Conservation (phyloP, 2,888 invertebrate species). For the Acrocera orbiculus region DNA sequence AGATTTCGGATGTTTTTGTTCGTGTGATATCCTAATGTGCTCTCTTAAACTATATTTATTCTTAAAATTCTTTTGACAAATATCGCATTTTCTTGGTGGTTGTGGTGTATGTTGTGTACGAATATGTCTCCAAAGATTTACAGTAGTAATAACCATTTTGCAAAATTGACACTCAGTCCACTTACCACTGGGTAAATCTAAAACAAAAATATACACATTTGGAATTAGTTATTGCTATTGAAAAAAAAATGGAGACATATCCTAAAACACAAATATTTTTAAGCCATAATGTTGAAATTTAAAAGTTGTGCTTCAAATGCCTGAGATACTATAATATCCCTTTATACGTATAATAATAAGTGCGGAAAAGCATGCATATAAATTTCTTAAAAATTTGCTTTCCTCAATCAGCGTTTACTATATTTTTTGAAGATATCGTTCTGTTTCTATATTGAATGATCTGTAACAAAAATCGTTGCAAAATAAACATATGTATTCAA, state of each 20-base stretch:
- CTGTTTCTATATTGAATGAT: too few species aligned
- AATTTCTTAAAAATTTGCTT: too few species aligned
- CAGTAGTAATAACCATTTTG: constrained; percentile 33
- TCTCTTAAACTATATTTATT: constrained; percentile 32
- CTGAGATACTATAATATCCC: too few species aligned
- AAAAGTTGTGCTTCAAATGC: too few species aligned
- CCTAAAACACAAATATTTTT: constrained; percentile 10
- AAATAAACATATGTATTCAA: too few species aligned
- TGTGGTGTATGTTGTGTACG: constrained; percentile 33
- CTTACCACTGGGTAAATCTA: constrained; percentile 32
- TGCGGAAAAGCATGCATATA: too few species aligned
- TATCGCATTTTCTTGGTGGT: constrained; percentile 30
- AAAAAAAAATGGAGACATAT: constrained; percentile 29
- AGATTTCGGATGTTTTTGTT: constrained; percentile 22
- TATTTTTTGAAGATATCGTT: too few species aligned
- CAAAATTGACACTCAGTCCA: constrained; percentile 34
- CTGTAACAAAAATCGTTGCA: too few species aligned
- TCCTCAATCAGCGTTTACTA: too few species aligned
- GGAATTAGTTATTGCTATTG: too few species aligned
- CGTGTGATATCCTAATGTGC: constrained; percentile 31
- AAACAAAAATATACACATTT: too few species aligned
- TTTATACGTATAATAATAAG: too few species aligned
- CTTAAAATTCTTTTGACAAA: constrained; percentile 32
- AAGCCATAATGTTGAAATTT: neutral
- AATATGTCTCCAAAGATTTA: constrained; percentile 34